Percentiles rank a stretch among this genome's conserved stretches.
Conservation (phyloP, 2,888 invertebrate genomes). For the Poecilus cupreus region DNA sequence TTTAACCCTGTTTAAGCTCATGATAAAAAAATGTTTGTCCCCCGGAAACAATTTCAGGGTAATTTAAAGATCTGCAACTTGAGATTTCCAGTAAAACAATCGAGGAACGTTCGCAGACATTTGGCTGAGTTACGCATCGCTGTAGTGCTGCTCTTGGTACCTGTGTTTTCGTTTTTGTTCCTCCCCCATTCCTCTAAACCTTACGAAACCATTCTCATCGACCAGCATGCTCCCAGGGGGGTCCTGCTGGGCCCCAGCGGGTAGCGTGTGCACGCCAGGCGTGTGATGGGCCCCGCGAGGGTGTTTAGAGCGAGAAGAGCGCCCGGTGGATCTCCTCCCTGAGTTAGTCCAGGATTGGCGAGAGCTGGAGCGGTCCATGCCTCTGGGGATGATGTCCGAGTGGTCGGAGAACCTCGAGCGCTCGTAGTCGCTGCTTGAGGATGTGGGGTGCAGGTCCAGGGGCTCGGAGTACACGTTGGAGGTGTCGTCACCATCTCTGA, state of each 20-base stretch:
- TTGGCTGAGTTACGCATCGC: slow-evolving; percentile 68
- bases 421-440: slow-evolving; percentile 68
- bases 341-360: slow-evolving; percentile 71
- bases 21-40: no score
- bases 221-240: slow-evolving; percentile 85
- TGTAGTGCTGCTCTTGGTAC: slow-evolving; percentile 69
- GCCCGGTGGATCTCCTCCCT: slow-evolving; percentile 70
- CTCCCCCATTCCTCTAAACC: slow-evolving; percentile 82
- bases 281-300: slow-evolving; percentile 68
- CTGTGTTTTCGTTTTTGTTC: slow-evolving; percentile 68
- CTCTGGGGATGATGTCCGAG: neutral
- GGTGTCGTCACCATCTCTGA: slow-evolving; percentile 70
- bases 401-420: slow-evolving; percentile 74
- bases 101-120: no score
- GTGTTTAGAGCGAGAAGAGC: slow-evolving; percentile 72
- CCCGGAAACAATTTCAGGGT: no score
- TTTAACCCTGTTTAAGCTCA: slow-evolving; percentile 21
- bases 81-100: no score
- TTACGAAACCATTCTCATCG: slow-evolving; percentile 92
- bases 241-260: slow-evolving; percentile 74
- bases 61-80: no score
- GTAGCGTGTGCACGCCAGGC: slow-evolving; percentile 76
- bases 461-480: slow-evolving; percentile 74
- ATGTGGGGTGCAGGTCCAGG: slow-evolving; percentile 66
- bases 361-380: slow-evolving; percentile 76